Base-by-base conservation (phyloP, 2,113 vertebrate species). In the Saimiri boliviensis region DNA sequence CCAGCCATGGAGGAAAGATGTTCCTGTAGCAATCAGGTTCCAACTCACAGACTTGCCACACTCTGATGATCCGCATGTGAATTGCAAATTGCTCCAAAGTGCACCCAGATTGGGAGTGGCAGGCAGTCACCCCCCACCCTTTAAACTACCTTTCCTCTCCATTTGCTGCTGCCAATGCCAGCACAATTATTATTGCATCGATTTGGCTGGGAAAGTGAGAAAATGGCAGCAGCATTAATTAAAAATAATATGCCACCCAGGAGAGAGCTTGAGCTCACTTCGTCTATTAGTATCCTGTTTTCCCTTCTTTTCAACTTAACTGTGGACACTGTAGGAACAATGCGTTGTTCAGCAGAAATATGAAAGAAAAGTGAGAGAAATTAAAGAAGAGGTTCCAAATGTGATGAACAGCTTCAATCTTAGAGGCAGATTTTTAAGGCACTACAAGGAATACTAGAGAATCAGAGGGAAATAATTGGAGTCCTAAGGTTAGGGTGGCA, bases 111-210 rank as follows among this genome's bases (percentile, higher is more conserved):
- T 56, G 56, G 89, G 73, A 91, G 49, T 37, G 54, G 88, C 87
- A 86, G 63, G 14, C 47, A 1, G 8, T 74, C 40, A 60, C 25
- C 52, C 77, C 42, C 42, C 87, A 81, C 79, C 73, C 68, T 91
- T 83, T 54, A 87, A 82, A 76, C 60, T 80, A 60, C 79, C 85
- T 37, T 94, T 96, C 81, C 79, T 98, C 79, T 87, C 93, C 77
- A 86, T 97, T 89, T 95, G 97, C 84, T 96, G 85, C 52, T 10
- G 0, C 91, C 96, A 66, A 94, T 81, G 93, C 79, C 86, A 86
- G 85, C 42, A 71, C 16, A 32, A 58, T 96, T 86, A 85, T 70
- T 92, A 73, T 37, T 95, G 93, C 73, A 37, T 92, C 93, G 79
- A 90, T 91, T 86, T 95, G 94, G 68, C 79, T 76, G 47, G 30